phyloP scores from a whole-genome alignment of 1,140 invertebrate species.

The Drosophila malerkotliana region DNA sequence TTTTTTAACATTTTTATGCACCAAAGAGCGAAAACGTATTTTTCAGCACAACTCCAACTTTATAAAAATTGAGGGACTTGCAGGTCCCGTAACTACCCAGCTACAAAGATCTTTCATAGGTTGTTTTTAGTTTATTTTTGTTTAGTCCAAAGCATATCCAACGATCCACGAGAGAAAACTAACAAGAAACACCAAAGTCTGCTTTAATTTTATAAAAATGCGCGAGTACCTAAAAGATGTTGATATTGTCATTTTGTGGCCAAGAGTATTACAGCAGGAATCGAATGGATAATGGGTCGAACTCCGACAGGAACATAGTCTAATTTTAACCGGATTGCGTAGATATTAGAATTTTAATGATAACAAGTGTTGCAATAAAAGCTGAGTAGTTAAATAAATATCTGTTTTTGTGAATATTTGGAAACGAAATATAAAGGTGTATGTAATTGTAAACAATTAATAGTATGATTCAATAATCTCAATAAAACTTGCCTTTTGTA shows the following conservation, averaged over 20 bases:
- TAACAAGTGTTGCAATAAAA: slow-evolving; percentile 30
- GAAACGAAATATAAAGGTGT: no score
- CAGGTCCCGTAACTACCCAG: slow-evolving; percentile 31
- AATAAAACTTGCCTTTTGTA: no score
- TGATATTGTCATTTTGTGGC: slow-evolving; percentile 44
- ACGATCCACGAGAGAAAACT: slow-evolving; percentile 47
- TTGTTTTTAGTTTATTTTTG: slow-evolving; percentile 54
- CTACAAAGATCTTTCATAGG: slow-evolving; percentile 52
- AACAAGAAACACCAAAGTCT: slow-evolving; percentile 61
- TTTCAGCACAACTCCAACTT: slow-evolving; percentile 63
- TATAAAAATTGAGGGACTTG: slow-evolving; percentile 22
- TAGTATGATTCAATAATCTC: no score
- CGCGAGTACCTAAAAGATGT: slow-evolving; percentile 65
- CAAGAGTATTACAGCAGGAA: slow-evolving; percentile 42
- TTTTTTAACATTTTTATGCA: slow-evolving; percentile 70
- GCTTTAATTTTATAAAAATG: slow-evolving; percentile 66
- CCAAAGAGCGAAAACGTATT: slow-evolving; percentile 54
- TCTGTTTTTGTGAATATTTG: no score
- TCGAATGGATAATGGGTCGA: slow-evolving; percentile 5
- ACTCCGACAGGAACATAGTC: slow-evolving; percentile 13
- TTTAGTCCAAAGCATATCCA: slow-evolving; percentile 64
- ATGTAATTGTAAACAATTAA: no score
- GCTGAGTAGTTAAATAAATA: slow-evolving; percentile 1
- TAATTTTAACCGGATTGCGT: slow-evolving; percentile 27
- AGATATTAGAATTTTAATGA: slow-evolving; percentile 18